These are phyloP conservation scores for Nomia melanderi DNA, from an alignment of 1,140 invertebrate genomes.

Conservation along the genomic window DNA sequence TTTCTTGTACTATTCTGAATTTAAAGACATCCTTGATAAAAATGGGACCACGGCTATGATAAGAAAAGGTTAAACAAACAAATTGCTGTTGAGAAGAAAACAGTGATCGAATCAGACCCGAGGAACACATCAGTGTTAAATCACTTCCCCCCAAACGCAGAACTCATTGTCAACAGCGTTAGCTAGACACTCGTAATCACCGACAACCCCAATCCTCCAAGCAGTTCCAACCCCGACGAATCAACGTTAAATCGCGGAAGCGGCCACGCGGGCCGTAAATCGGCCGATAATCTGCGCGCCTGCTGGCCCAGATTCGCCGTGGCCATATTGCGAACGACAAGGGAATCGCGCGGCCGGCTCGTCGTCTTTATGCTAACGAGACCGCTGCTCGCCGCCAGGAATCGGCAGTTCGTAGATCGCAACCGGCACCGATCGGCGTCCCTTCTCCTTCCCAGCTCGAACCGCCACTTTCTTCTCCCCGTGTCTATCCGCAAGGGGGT, in stretches of 20 bases:
- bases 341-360: background rate
- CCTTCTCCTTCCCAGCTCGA: background rate
- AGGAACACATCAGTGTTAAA: too few species aligned
- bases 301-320: background rate
- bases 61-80: too few species aligned
- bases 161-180: too few species aligned
- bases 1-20: too few species aligned
- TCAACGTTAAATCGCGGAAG: background rate
- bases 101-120: too few species aligned
- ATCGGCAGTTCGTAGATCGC: slow-evolving; percentile 51
- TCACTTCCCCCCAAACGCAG: too few species aligned
- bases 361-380: slow-evolving; percentile 61
- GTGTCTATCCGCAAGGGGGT: slow-evolving; percentile 28
- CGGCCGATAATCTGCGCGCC: background rate
- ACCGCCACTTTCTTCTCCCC: slow-evolving; percentile 13
- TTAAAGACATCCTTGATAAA: too few species aligned
- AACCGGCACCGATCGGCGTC: slow-evolving; percentile 1
- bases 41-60: too few species aligned
- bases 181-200: too few species aligned
- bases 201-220: too few species aligned
- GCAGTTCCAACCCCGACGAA: too few species aligned
- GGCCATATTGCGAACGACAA: slow-evolving; percentile 12
- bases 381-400: slow-evolving; percentile 25
- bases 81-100: too few species aligned
- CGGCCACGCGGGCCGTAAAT: background rate